A percentile compares a stretch with the other conserved stretches of the same genome.
phyloP scores from a whole-genome alignment of 2,797 vertebrate genomes.

The Tapirus indicus region DNA sequence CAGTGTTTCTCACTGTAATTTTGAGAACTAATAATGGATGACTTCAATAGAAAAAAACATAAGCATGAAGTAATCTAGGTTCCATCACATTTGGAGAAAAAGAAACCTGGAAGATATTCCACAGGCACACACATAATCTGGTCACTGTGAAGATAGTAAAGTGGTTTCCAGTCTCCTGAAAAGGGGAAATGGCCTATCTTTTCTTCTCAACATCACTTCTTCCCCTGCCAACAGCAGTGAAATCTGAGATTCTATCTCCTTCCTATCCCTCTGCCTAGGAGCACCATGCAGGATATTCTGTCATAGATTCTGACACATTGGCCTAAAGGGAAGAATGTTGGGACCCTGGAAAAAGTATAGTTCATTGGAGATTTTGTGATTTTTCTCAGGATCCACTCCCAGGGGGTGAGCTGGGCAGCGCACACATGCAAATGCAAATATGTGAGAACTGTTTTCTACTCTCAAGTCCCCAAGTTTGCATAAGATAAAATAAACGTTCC shows the following conservation, averaged over 20 bases:
- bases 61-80: rapidly evolving
- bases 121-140: rapidly evolving
- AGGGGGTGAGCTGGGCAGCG: not conserved
- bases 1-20: not conserved
- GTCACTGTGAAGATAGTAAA: rapidly evolving
- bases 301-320: not conserved
- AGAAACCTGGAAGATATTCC: not conserved
- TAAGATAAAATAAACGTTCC: not conserved
- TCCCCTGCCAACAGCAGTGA: not conserved
- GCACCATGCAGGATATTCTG: not conserved
- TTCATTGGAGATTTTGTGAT: too few relatives aligned
- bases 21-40: not conserved
- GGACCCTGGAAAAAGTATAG: rapidly evolving
- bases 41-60: not conserved
- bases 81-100: not conserved
- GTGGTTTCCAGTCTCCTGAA: not conserved
- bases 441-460: not conserved
- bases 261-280: too few relatives aligned
- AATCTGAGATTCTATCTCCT: not conserved
- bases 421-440: rapidly evolving
- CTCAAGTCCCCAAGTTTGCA: not conserved
- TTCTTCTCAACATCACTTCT: too few relatives aligned
- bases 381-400: not conserved
- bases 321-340: not conserved
- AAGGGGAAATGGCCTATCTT: rapidly evolving